Conservation (phyloP, 2,113 vertebrate genomes). For the Phaethon lepturus region DNA sequence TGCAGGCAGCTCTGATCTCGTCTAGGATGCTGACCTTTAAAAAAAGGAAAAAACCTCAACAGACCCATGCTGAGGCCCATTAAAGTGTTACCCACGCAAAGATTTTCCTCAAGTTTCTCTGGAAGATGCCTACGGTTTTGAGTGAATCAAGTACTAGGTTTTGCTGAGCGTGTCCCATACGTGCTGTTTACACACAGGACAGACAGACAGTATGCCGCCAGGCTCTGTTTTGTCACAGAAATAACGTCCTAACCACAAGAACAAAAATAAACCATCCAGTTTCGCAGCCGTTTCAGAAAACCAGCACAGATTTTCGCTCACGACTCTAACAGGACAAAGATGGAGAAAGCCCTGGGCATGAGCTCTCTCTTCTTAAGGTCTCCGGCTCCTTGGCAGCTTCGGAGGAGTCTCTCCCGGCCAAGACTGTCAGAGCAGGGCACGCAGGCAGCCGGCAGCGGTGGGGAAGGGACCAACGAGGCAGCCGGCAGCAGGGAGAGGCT, state of each 20-base stretch:
- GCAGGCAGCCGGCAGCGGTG: accelerated
- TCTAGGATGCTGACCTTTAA: background rate
- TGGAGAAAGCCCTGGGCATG: accelerated
- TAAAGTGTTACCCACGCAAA: background rate
- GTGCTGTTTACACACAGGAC: background rate
- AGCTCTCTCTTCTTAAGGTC: background rate
- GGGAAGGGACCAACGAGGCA: background rate
- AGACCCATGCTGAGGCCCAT: background rate
- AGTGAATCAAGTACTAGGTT: background rate
- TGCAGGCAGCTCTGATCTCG: background rate
- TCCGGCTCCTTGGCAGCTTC: background rate
- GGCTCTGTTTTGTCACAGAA: background rate
- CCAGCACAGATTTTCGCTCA: background rate
- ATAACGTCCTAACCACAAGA: background rate
- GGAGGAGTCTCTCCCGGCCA: background rate
- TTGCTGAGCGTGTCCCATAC: background rate
- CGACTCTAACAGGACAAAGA: background rate
- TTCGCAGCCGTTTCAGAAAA: background rate
- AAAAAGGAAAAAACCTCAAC: background rate
- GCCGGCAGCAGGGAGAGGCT: background rate
- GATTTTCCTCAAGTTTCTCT: background rate
- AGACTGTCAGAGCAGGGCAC: background rate
- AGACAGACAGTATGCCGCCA: background rate
- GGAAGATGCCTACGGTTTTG: background rate
- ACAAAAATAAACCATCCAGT: background rate